Base-by-base conservation (phyloP, 2,113 vertebrate genomes). In the Crotophaga sulcirostris region DNA sequence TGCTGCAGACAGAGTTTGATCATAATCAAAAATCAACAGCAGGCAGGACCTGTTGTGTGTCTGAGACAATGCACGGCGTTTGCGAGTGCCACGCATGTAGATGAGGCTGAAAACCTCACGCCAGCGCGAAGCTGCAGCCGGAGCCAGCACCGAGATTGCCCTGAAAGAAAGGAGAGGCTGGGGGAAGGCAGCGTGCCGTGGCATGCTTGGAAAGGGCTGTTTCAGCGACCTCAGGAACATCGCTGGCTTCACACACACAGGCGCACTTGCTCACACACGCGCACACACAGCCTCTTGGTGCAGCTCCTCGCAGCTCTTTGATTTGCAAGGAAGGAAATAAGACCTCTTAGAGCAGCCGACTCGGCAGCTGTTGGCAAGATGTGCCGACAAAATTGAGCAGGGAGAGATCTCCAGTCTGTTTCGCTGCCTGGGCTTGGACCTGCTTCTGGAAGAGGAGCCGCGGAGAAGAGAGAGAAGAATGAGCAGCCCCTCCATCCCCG, bases 31-130 rank as follows among this genome's bases (percentile, higher is more conserved):
- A 85, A 36, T 40, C 94, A 60, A 10, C 92, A 52, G 86, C 90
- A 75, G 92, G 93, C 92, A 90, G 81, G 92, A 97, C 97, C 97
- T 95, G 96, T 97, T 97, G 97, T 95, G 85, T 44, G 87, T 89
- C 44, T 5, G n/a, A 95, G 94, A 94, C 95, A 93, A 97, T 96
- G 96, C 95, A 2, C 15, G 13, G 90, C 59, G 13, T 49, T 14
- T 15, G 81, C 17, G 62, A 91, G 90, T 19, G 94, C 84, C 75
- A 2, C 26, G 96, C 94, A 89, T 87, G 56, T 59, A 44, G 93
- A 96, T 93, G 95, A 96, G 93, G 72, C 92, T 59, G 90, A 31
- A 47, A 80, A 72, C 80, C 84, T 89, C 86, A 19, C 63, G 20
- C 56, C 62, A 14, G 95, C 16, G 74, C 74, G 9, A 18, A 68